Evolutionary conservation across 2,113 vertebrate species (phyloP).

Genomic region (Engraulis encrasicolus): DNA sequence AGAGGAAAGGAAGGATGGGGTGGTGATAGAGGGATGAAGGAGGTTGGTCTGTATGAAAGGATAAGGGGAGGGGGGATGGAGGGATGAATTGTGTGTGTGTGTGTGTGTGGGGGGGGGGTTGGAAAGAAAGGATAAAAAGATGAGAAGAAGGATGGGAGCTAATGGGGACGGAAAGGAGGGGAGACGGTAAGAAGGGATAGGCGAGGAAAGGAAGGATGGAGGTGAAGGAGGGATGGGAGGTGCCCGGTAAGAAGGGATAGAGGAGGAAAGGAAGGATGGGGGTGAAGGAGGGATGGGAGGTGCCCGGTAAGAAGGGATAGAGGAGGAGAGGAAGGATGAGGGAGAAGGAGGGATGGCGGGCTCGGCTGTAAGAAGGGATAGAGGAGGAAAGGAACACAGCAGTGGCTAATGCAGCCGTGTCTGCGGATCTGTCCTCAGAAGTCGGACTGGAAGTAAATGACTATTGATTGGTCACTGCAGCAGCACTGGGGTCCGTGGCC

Average conservation of each 20-base stretch:
- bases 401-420: conserved; percentile 64
- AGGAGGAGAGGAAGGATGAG: conserved; percentile 48
- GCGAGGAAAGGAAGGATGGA: conserved; percentile 37
- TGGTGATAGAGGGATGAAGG: too few relatives aligned
- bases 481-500: conserved; percentile 62
- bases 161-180: too few relatives aligned
- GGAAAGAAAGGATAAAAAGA: too few relatives aligned
- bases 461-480: conserved; percentile 71
- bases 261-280: conserved; percentile 41
- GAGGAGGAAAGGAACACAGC: conserved; percentile 50
- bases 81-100: too few relatives aligned
- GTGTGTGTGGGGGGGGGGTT: too few relatives aligned
- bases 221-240: conserved; percentile 46
- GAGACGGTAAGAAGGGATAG: too few relatives aligned
- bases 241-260: too few relatives aligned
- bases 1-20: too few relatives aligned
- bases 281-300: conserved; percentile 43
- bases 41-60: too few relatives aligned
- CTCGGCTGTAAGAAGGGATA: too few relatives aligned
- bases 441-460: conserved; percentile 71
- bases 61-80: conserved; percentile 43
- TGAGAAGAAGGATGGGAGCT: neutral
- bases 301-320: too few relatives aligned
- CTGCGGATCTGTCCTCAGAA: conserved; percentile 57
- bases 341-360: too few relatives aligned